Evolutionary conservation across 2,797 vertebrate genomes (phyloP).

Genomic region (Urocyon cinereoargenteus): DNA sequence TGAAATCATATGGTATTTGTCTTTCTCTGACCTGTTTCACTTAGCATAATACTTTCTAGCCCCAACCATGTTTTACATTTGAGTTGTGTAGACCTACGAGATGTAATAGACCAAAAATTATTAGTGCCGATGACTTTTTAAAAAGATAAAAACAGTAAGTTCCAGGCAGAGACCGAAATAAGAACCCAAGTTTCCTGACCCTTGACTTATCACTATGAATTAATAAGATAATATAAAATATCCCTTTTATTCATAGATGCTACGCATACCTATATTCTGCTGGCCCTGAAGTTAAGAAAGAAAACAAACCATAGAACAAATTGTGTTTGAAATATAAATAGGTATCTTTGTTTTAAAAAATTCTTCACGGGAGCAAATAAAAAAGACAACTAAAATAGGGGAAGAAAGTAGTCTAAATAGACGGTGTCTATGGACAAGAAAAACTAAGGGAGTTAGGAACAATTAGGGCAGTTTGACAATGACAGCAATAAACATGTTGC

Average conservation of each 20-base stretch:
- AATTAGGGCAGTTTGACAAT: not conserved
- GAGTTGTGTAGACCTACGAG: not conserved
- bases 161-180: not conserved
- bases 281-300: not conserved
- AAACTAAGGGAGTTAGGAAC: not conserved
- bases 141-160: not conserved
- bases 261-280: not conserved
- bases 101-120: not conserved
- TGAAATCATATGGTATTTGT: too few species aligned
- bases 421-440: not conserved
- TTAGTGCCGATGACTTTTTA: not conserved
- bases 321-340: constrained; percentile 41
- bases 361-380: not conserved
- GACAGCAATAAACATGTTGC: not conserved
- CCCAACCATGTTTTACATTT: not conserved
- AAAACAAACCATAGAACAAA: constrained; percentile 13
- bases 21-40: too few species aligned
- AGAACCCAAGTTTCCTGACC: constrained; percentile 1
- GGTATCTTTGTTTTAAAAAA: constrained; percentile 16
- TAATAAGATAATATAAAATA: not conserved
- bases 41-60: not conserved
- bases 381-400: not conserved
- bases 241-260: not conserved
- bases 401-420: not conserved
- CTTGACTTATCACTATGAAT: not conserved